Evolutionary conservation across 1,140 invertebrate genomes (phyloP).

Genomic region (Piezodorus guildinii): DNA sequence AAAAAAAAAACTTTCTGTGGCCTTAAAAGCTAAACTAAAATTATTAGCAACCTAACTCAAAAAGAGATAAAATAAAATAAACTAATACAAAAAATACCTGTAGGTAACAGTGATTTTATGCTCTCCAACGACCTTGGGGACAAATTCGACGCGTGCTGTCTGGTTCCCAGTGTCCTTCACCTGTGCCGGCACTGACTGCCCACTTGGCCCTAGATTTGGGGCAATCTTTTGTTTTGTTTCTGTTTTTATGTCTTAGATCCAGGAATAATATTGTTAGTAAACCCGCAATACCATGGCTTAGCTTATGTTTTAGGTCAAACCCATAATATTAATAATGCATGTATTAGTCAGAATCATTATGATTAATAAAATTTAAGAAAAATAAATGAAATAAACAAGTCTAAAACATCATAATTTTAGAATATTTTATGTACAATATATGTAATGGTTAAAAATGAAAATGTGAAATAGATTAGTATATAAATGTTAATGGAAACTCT

Average conservation of each 20-base stretch:
- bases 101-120: conserved; percentile 78
- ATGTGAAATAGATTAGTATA: conserved; percentile 6
- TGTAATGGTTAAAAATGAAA: background rate
- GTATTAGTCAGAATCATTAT: background rate
- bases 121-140: conserved; percentile 75
- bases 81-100: conserved; percentile 37
- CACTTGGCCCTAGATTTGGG: conserved; percentile 58
- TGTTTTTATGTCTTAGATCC: conserved; percentile 7
- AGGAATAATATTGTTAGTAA: conserved; percentile 9
- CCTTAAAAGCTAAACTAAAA: no score
- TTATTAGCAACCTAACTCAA: no score
- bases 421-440: no score
- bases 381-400: background rate
- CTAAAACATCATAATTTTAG: no score
- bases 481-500: background rate
- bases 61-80: no score
- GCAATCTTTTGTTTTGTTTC: conserved; percentile 13
- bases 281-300: conserved; percentile 18
- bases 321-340: background rate
- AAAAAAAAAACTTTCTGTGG: no score
- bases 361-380: conserved; percentile 6
- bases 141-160: conserved; percentile 75
- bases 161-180: conserved; percentile 58
- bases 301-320: conserved; percentile 10
- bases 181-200: conserved; percentile 74